phyloP scores from a whole-genome alignment of 2,888 invertebrate genomes.

The Synanthedon tipuliformis region DNA sequence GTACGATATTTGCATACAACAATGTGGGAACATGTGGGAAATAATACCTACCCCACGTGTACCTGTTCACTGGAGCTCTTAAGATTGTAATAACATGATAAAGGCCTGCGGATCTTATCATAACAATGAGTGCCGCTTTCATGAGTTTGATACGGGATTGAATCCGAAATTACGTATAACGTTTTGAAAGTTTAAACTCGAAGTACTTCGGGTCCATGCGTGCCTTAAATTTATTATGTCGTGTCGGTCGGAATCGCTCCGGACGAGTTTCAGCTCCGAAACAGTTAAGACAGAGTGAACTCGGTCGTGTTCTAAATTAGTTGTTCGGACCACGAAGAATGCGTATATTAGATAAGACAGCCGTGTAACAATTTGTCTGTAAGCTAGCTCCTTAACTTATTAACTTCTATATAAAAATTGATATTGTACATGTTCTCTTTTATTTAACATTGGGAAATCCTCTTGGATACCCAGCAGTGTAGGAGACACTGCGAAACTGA shows the following conservation, averaged over 20 bases:
- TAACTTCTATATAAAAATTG: too few species aligned
- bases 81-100: background rate
- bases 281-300: constrained; percentile 12
- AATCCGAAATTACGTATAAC: background rate
- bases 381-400: too few species aligned
- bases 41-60: constrained; percentile 8
- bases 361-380: background rate
- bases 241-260: constrained; percentile 3
- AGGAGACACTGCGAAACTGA: too few species aligned
- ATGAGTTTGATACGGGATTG: background rate
- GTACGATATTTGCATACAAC: too few species aligned
- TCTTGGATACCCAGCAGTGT: too few species aligned
- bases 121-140: background rate
- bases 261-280: constrained; percentile 6
- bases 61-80: constrained; percentile 1
- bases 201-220: constrained; percentile 3
- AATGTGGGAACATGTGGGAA: constrained; percentile 1
- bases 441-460: too few species aligned
- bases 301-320: constrained; percentile 13
- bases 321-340: constrained; percentile 4
- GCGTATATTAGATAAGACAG: background rate
- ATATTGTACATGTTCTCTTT: too few species aligned
- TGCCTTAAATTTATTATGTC: constrained; percentile 5
- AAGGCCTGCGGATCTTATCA: constrained; percentile 2
- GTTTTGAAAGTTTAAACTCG: constrained; percentile 1